Conservation (phyloP, 2,888 invertebrate species). For the Napeogenes inachia region DNA sequence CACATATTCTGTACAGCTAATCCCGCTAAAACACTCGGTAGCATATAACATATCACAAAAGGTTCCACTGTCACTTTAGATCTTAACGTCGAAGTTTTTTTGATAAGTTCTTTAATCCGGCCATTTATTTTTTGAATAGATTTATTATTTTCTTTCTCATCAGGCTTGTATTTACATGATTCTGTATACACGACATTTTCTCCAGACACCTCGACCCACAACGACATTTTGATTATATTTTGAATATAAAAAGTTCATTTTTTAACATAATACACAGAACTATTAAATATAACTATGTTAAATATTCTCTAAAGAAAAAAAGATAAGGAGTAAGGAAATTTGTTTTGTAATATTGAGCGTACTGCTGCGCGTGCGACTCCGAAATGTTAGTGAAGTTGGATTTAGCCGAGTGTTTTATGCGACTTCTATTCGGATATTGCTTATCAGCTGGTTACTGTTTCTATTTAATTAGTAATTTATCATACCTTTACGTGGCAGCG, state of each 20-base stretch:
- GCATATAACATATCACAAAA: constrained; percentile 80
- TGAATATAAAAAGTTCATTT: constrained; percentile 29
- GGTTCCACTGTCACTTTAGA: constrained; percentile 81
- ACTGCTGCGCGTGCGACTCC: constrained; percentile 50
- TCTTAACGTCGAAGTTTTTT: constrained; percentile 61
- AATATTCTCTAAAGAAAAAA: constrained; percentile 23
- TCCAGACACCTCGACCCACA: constrained; percentile 69
- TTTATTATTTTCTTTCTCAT: constrained; percentile 50
- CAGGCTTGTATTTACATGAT: constrained; percentile 60
- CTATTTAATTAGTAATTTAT: constrained; percentile 72
- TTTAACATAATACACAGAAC: constrained; percentile 29
- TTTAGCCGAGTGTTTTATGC: constrained; percentile 51
- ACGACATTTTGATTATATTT: constrained; percentile 62
- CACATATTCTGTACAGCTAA: constrained; percentile 76
- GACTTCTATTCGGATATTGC: constrained; percentile 55
- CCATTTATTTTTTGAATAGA: constrained; percentile 56
- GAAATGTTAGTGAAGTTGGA: constrained; percentile 36
- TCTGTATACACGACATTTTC: constrained; percentile 63
- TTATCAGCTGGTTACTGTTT: constrained; percentile 62
- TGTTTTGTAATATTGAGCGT: constrained; percentile 33
- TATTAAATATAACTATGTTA: constrained; percentile 16
- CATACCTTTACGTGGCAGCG: constrained; percentile 65
- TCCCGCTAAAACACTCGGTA: constrained; percentile 82
- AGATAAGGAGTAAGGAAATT: constrained; percentile 9
- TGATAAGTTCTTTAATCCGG: constrained; percentile 59